Evolutionary conservation across 2,113 vertebrate species (phyloP), one percentile per base, ranked within the genome.

Genomic region (Misgurnus anguillicaudatus): DNA sequence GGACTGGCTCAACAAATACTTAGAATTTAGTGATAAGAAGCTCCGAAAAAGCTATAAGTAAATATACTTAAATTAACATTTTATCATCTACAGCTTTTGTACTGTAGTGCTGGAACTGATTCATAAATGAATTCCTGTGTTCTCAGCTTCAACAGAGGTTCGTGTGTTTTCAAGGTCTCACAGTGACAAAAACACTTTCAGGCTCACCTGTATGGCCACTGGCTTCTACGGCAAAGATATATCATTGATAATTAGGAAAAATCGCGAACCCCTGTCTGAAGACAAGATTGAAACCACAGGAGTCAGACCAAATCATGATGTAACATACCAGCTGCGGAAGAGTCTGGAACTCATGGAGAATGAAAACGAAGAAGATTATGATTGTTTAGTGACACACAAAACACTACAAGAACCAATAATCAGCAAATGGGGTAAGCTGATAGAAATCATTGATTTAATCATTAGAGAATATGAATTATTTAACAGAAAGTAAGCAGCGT

Each of bases 1-100:
- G 24, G 24, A 31, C 24, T 31, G 24, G 79, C 51, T 86, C 9
- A 17, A 14, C 1, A 86, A 68, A 41, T 83, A 81, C 66, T 11
- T 66, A 53, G 11, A 2, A 1, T 83, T 73, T 61, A 24, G 0
- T 64, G 24, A 83, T 0, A 1, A 38, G n/a, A 4, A 66, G 9
- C 39, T 45, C 9, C 45, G 14, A 66, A 6, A 66, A 0, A 10
- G 0, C 2, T 42, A 16, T 66, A 10, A n/a, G 16, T 66, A 19
- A n/a, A n/a, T n/a, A n/a, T n/a, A 42, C 24, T 31, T 31, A 31
- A 31, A 31, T 31, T 31, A 31, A 31, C 24, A 11, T 11, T 3
- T 42, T 6, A 10, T 17, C 16, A 38, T 39, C 10, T 31, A 13
- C 21, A 61, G 21, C 4, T 19, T 16, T 36, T 31, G 24, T 31